Evolutionary conservation across 2,888 invertebrate species (phyloP).

Genomic region (Agriopis leucophaearia): DNA sequence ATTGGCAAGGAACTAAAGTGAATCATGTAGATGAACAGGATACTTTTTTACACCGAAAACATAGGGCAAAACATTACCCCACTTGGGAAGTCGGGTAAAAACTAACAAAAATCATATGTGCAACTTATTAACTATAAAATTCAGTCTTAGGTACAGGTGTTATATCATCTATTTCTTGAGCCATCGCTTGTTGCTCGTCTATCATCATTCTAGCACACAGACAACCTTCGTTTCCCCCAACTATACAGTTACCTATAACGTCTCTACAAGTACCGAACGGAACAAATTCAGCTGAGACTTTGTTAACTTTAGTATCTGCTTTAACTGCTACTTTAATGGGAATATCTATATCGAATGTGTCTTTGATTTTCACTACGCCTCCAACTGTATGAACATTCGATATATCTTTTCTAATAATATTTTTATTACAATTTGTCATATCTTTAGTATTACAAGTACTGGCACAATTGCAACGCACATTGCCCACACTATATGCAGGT

Average conservation of each 20-base stretch:
- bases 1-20: too few relatives aligned
- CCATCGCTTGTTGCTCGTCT: slow-evolving; percentile 67
- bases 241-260: slow-evolving; percentile 76
- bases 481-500: slow-evolving; percentile 19
- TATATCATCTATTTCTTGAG: slow-evolving; percentile 78
- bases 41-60: too few relatives aligned
- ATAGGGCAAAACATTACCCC: too few relatives aligned
- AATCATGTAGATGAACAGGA: too few relatives aligned
- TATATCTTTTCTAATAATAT: slow-evolving; percentile 19
- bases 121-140: slow-evolving; percentile 14
- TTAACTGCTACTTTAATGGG: slow-evolving; percentile 26
- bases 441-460: slow-evolving; percentile 45
- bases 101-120: neutral
- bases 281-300: slow-evolving; percentile 42
- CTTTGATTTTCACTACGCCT: slow-evolving; percentile 72
- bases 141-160: slow-evolving; percentile 67
- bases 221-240: slow-evolving; percentile 75
- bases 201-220: slow-evolving; percentile 76
- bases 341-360: slow-evolving; percentile 66
- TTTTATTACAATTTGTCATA: slow-evolving; percentile 22
- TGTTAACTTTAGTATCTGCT: slow-evolving; percentile 22
- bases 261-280: slow-evolving; percentile 75
- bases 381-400: slow-evolving; percentile 64
- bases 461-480: slow-evolving; percentile 60
- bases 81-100: too few relatives aligned